These are phyloP conservation scores for Drosophila dives DNA, from an alignment of 2,888 invertebrate species.

Conservation along the genomic window DNA sequence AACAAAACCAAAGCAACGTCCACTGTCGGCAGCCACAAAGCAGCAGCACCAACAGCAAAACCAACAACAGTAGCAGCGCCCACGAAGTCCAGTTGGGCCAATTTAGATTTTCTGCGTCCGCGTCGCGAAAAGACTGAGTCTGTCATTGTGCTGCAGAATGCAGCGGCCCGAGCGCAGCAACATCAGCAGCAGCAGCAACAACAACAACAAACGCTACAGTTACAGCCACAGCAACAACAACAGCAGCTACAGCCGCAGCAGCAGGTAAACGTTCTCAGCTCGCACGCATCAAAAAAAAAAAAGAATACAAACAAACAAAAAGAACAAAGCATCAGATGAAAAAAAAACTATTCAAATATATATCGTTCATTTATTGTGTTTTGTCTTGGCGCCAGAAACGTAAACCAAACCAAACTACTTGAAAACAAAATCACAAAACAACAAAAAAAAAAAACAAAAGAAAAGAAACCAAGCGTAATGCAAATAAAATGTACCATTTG, in stretches of 20 bases:
- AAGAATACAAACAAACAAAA: constrained; percentile 26
- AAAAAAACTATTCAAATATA: constrained; percentile 37
- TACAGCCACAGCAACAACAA: constrained; percentile 82
- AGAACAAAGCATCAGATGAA: constrained; percentile 43
- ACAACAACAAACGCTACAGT: constrained; percentile 82
- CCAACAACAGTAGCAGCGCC: constrained; percentile 38
- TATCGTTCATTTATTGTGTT: constrained; percentile 73
- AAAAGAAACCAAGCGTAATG: constrained; percentile 43
- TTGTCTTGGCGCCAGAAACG: constrained; percentile 78
- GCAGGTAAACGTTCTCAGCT: constrained; percentile 77
- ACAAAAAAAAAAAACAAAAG: constrained; percentile 18
- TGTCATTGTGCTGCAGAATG: constrained; percentile 91
- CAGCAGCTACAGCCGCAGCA: constrained; percentile 52
- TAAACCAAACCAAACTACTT: constrained; percentile 75
- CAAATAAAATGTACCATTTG: constrained; percentile 65
- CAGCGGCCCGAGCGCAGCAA: constrained; percentile 85
- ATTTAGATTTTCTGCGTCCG: constrained; percentile 87
- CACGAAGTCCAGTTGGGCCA: constrained; percentile 82
- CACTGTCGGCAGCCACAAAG: constrained; percentile 37
- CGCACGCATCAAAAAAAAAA: constrained; percentile 64
- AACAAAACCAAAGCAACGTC: constrained; percentile 47
- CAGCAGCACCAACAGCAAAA: constrained; percentile 53
- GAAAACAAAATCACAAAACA: constrained; percentile 41
- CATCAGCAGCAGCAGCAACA: constrained; percentile 82
- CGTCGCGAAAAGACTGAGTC: constrained; percentile 95